These are phyloP conservation scores for Pongo pygmaeus DNA, from an alignment of 2,113 vertebrate genomes.

Conservation along the genomic window DNA sequence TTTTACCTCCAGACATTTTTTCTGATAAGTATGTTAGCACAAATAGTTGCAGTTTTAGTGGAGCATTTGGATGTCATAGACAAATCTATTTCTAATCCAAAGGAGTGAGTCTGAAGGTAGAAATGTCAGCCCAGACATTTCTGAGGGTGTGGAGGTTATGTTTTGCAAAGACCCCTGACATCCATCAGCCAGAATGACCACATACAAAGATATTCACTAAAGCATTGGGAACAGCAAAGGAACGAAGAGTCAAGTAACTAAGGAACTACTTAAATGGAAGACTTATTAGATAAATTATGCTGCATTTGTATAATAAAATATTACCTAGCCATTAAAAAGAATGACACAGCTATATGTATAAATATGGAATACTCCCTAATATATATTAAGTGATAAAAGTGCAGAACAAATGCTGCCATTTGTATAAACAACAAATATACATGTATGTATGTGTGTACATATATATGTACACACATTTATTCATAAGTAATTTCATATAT, in stretches of 20 bases:
- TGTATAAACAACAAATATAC: background rate
- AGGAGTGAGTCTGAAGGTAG: background rate
- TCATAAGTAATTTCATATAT: background rate
- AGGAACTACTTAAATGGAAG: background rate
- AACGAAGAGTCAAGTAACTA: background rate
- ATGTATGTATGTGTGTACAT: background rate
- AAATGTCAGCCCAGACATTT: background rate
- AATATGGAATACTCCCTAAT: background rate
- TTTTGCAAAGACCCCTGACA: background rate
- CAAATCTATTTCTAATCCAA: background rate
- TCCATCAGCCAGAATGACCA: too few relatives aligned
- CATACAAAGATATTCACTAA: background rate
- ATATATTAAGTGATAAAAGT: background rate
- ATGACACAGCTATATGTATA: background rate
- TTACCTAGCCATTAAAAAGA: background rate
- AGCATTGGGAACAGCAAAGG: background rate
- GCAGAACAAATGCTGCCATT: background rate
- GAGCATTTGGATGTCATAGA: background rate
- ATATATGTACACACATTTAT: too few relatives aligned
- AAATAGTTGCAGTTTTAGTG: background rate
- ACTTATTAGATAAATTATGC: background rate
- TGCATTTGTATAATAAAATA: background rate
- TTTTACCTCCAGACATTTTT: background rate
- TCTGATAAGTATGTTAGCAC: background rate
- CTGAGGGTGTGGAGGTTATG: background rate